These are phyloP conservation scores for Silurus lanzhouensis DNA, from an alignment of 2,797 vertebrate genomes.

Conservation along the genomic window DNA sequence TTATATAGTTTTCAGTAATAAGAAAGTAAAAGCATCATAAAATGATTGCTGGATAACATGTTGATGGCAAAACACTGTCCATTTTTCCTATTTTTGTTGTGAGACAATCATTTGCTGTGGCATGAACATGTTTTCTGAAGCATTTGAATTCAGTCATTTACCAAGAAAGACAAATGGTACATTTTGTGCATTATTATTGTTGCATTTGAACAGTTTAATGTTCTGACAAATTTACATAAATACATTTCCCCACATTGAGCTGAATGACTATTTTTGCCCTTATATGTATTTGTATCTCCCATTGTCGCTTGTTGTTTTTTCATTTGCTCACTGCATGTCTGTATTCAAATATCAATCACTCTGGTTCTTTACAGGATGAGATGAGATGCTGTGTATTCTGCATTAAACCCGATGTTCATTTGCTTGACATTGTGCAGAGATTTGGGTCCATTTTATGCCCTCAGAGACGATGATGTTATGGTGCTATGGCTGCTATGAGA, in stretches of 20 bases:
- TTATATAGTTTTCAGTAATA: neutral
- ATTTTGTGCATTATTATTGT: neutral
- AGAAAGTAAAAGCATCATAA: neutral
- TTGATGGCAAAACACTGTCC: neutral
- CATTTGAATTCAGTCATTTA: neutral
- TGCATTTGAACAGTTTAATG: neutral
- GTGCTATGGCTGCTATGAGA: neutral
- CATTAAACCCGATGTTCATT: neutral
- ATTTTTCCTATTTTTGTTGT: neutral
- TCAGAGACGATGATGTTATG: neutral
- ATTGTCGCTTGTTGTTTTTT: neutral
- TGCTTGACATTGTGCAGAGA: neutral
- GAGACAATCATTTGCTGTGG: neutral
- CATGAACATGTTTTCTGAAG: neutral
- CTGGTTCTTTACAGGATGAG: neutral
- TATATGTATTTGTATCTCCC: neutral
- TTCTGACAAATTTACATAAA: neutral
- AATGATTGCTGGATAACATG: neutral
- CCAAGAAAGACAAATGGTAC: neutral
- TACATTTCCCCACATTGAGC: neutral
- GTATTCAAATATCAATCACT: neutral
- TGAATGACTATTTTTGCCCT: neutral
- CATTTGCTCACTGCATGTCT: neutral
- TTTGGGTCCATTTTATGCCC: neutral
- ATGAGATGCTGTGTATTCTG: neutral